Percentiles rank a stretch among this genome's conserved stretches.
These are phyloP conservation scores for Molossus alvarezi DNA, from an alignment of 2,797 vertebrate species.

Conservation along the genomic window DNA sequence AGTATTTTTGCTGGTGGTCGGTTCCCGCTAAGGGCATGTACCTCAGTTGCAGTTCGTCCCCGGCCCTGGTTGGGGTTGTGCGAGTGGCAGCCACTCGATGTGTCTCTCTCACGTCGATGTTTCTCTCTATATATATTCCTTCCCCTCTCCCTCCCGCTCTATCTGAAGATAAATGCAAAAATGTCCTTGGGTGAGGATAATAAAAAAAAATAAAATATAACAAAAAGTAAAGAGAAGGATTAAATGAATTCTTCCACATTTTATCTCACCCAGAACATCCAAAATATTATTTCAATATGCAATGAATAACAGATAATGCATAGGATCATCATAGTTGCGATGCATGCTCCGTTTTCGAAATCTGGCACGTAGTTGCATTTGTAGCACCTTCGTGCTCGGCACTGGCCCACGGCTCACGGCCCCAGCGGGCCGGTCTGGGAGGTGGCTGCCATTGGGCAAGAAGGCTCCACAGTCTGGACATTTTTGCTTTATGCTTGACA, in stretches of 20 bases:
- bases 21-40: too few relatives aligned
- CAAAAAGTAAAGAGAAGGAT: neutral
- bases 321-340: neutral
- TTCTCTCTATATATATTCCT: too few relatives aligned
- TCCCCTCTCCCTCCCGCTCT: too few relatives aligned
- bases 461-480: neutral
- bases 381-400: neutral
- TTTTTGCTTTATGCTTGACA: neutral
- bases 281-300: neutral
- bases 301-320: neutral
- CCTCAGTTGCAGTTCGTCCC: too few relatives aligned
- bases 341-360: neutral
- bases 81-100: too few relatives aligned
- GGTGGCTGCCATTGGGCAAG: too few relatives aligned
- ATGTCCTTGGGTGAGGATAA: too few relatives aligned
- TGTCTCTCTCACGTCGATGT: too few relatives aligned
- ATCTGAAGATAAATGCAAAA: too few relatives aligned
- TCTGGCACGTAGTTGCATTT: neutral
- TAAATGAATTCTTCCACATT: neutral
- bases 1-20: neutral
- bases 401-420: neutral
- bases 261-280: neutral
- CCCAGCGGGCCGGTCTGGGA: accelerated
- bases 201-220: neutral
- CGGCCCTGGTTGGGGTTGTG: too few relatives aligned